Percentiles rank a stretch among this genome's conserved stretches.
These are phyloP conservation scores for Stichodactyla helianthus DNA, from an alignment of 64 coral and sea anemone species.

Conservation along the genomic window DNA sequence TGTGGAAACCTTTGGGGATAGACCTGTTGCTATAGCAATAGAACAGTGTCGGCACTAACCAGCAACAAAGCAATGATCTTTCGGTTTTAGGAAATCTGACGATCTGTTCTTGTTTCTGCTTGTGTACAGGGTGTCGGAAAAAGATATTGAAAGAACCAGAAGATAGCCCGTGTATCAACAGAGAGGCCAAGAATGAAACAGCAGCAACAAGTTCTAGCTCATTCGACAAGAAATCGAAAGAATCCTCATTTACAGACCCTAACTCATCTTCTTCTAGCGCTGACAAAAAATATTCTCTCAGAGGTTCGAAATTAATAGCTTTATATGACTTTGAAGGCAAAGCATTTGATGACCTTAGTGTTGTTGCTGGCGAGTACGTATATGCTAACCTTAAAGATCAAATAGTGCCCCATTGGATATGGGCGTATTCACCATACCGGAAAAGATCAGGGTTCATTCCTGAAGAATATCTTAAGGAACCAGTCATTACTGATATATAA, in stretches of 20 bases:
- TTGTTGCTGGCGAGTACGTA: slow-evolving; percentile 71
- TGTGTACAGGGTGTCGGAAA: slow-evolving; percentile 10
- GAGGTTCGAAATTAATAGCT: slow-evolving; percentile 70
- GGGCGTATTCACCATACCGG: slow-evolving; percentile 74
- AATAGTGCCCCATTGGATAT: slow-evolving; percentile 72
- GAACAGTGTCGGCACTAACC: not conserved
- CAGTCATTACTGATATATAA: slow-evolving; percentile 85
- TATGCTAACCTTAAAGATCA: slow-evolving; percentile 93
- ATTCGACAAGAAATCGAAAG: slow-evolving; percentile 36
- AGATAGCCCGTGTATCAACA: not conserved
- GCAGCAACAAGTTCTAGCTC: slow-evolving; percentile 73
- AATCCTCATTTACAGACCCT: slow-evolving; percentile 44
- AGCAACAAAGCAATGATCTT: too few relatives aligned
- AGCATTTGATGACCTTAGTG: slow-evolving; percentile 76
- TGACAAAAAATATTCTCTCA: slow-evolving; percentile 56
- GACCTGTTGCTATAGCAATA: not conserved
- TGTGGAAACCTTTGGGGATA: too few relatives aligned
- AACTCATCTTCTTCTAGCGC: slow-evolving; percentile 54
- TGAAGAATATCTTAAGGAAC: slow-evolving; percentile 69
- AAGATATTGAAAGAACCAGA: not conserved
- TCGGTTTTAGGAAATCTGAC: too few relatives aligned
- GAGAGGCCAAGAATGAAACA: slow-evolving; percentile 38
- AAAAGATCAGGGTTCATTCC: slow-evolving; percentile 85
- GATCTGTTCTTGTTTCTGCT: too few relatives aligned
- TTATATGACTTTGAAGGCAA: slow-evolving; percentile 70